A percentile compares a stretch with the other conserved stretches of the same genome.
These are phyloP conservation scores for Lissocephala sabroskyi DNA, from an alignment of 2,888 invertebrate genomes.

Conservation along the genomic window DNA sequence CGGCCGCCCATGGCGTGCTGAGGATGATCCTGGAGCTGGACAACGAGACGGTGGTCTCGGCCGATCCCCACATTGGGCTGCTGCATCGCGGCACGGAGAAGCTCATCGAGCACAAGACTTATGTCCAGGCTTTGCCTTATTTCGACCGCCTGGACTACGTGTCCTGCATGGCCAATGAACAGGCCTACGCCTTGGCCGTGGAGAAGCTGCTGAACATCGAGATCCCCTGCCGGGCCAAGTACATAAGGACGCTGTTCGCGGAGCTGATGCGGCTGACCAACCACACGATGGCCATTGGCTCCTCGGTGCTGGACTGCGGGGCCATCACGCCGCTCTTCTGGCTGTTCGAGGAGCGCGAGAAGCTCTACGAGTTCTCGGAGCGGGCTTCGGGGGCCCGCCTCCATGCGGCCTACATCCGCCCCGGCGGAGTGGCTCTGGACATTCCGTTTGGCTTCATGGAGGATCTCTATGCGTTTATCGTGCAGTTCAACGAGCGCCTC, in stretches of 20 bases:
- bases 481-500: constrained; percentile 80
- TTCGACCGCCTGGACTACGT: constrained; percentile 92
- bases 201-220: constrained; percentile 88
- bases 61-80: constrained; percentile 90
- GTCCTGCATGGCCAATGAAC: constrained; percentile 88
- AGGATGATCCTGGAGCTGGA: constrained; percentile 85
- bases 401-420: constrained; percentile 86
- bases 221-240: constrained; percentile 84
- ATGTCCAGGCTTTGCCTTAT: constrained; percentile 86
- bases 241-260: constrained; percentile 82
- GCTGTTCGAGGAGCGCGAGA: constrained; percentile 92
- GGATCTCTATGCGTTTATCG: constrained; percentile 82
- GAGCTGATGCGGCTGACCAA: constrained; percentile 87
- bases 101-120: constrained; percentile 91
- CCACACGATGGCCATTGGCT: constrained; percentile 83
- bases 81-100: constrained; percentile 93
- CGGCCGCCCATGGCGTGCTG: constrained; percentile 92
- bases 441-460: constrained; percentile 84
- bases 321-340: constrained; percentile 93
- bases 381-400: constrained; percentile 87
- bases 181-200: constrained; percentile 83
- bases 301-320: constrained; percentile 86
- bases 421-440: constrained; percentile 85
- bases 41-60: constrained; percentile 84
- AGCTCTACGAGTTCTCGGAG: constrained; percentile 88